Base-by-base conservation (phyloP, 2,797 vertebrate genomes). In the Leptoclinus maculatus region DNA sequence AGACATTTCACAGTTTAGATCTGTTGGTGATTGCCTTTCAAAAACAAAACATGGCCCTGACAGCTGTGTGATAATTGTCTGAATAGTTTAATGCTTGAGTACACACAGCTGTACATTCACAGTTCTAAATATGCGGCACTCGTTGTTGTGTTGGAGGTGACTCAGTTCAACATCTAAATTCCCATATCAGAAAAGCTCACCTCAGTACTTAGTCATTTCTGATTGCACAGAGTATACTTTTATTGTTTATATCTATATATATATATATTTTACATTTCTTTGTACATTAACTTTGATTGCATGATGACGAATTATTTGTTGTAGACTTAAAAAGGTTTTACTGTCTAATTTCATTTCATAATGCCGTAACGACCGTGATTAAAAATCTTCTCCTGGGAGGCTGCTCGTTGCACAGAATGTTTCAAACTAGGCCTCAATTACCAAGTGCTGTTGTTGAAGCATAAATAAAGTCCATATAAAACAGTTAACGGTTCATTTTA, bases 11-110 rank as follows among this genome's bases (percentile, higher is more conserved):
- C 29, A 23, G 38, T 47, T 80, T 14, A 21, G 21, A 47, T 0
- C 11, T 13, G 14, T 6, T 14, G 17, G 38, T 39, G 41, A 58
- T 69, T 66, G 32, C 17, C 19, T 67, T 32, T 41, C 23, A 10
- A 34, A 45, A 76, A 23, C 29, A 57, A 64, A 74, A 65, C 56
- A 60, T 25, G 19, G 4, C 38, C 65, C 39, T 63, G 39, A 68
- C 74, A 80, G 36, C 32, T 72, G 27, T 53, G 76, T 53, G 57
- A 83, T 78, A 74, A 78, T 76, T 62, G 53, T 45, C 32, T 2
- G 12, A 80, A 79, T 64, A 51, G 45, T 80, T 80, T 41, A 51
- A 74, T 78, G 57, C 27, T 23, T 0, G 8, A 63, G 45, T 17
- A 19, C 56, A 27, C 8, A 27, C n/a, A 78, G 58, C 62, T 39